Evolutionary conservation across 1,140 invertebrate genomes (phyloP).

Genomic region (Brachionus sp.): DNA sequence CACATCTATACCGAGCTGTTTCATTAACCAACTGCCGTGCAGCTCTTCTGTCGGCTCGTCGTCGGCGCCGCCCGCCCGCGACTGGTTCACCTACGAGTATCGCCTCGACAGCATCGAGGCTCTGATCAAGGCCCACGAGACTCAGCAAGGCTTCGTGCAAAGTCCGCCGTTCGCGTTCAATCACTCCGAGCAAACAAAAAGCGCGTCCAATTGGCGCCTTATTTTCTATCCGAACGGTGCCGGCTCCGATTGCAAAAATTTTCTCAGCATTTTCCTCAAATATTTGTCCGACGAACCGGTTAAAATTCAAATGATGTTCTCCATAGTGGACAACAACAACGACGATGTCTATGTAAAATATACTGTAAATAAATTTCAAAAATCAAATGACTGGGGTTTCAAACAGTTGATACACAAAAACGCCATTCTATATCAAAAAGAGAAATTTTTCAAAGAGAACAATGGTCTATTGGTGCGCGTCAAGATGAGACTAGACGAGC

Average conservation of each 20-base stretch:
- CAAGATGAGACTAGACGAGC: slow-evolving; percentile 39
- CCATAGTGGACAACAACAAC: slow-evolving; percentile 40
- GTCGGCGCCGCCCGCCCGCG: background rate
- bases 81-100: slow-evolving; percentile 43
- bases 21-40: slow-evolving; percentile 1
- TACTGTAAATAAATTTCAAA: slow-evolving; percentile 46
- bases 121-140: slow-evolving; percentile 2
- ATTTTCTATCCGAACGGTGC: slow-evolving; percentile 42
- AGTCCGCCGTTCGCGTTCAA: slow-evolving; percentile 22
- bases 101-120: background rate
- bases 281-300: slow-evolving; percentile 44
- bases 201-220: slow-evolving; percentile 29
- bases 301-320: slow-evolving; percentile 46
- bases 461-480: background rate
- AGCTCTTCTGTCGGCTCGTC: slow-evolving; percentile 29
- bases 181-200: background rate
- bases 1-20: background rate
- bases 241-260: slow-evolving; percentile 41
- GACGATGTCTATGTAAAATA: slow-evolving; percentile 44
- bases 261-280: slow-evolving; percentile 43
- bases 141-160: slow-evolving; percentile 34
- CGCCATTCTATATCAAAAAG: slow-evolving; percentile 15
- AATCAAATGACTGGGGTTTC: slow-evolving; percentile 45
- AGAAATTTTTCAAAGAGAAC: slow-evolving; percentile 10
- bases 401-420: slow-evolving; percentile 45